Base-by-base conservation (phyloP, 2,113 vertebrate genomes). In the Carettochelys insculpta region DNA sequence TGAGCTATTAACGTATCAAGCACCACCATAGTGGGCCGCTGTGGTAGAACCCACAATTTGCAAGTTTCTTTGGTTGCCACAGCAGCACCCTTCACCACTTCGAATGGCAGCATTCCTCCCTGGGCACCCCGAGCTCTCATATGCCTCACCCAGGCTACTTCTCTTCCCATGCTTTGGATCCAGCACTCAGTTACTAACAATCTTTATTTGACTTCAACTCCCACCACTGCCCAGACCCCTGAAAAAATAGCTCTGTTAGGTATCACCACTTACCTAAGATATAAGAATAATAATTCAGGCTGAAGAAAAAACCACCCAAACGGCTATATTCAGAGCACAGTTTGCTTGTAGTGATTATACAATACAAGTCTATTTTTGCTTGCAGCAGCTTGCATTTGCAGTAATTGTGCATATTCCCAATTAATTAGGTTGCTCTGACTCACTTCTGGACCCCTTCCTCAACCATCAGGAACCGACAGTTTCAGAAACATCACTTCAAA, bases 151-250 rank as follows among this genome's bases (percentile, higher is more conserved):
- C 56, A 73, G 0, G 0, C 53, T 65, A 5, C 50, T 91, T 71
- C n/a, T 86, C 38, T 80, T 61, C 34, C 61, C 12, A 27, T 54
- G 83, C 61, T 92, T 91, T 92, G 54, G 38, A 75, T 91, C 25
- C 29, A 91, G 84, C 56, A 31, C 20, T 56, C 24, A 65, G 9
- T 65, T 65, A 65, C 14, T 16, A 65, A 65, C 58, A n/a, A n/a
- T 65, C 34, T 34, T n/a, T 65, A n/a, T 65, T n/a, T 65, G 16
- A 65, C 31, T 65, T n/a, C 14, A n/a, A 34, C 14, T 16, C 14
- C 56, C 13, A 13, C 27, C 56, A 10, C 5, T 27, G 11, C 31
- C 14, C 7, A 14, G 17, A 17, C 7, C 58, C 34, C 12, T 8
- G 31, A 65, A 19, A 65, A n/a, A n/a, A n/a, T n/a, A n/a, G n/a